Percentiles rank a stretch among this genome's conserved stretches.
These are phyloP conservation scores for Bombus confusus DNA, from an alignment of 1,140 invertebrate genomes.

Conservation along the genomic window DNA sequence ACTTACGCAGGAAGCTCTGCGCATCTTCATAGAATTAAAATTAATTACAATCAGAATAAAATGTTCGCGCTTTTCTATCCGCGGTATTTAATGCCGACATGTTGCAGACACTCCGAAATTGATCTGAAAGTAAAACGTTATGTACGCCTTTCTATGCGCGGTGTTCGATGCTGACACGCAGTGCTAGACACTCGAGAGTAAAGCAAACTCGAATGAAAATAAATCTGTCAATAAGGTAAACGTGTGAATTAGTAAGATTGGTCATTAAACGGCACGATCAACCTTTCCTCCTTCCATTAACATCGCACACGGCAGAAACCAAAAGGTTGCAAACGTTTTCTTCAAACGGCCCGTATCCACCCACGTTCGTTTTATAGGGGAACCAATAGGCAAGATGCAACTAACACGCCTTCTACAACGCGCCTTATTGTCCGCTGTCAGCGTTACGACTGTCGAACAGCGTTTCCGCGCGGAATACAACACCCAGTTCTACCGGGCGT, in stretches of 20 bases:
- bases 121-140: not conserved
- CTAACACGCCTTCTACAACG: constrained; percentile 10
- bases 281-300: not conserved
- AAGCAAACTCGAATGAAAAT: no score
- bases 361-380: not conserved
- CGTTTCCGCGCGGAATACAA: constrained; percentile 5
- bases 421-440: constrained; percentile 18
- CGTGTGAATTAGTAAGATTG: not conserved
- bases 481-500: not conserved
- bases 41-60: no score
- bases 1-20: no score
- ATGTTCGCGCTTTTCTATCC: no score
- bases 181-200: not conserved
- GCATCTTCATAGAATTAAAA: no score
- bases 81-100: no score
- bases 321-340: not conserved
- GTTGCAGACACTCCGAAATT: no score
- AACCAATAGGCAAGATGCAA: not conserved
- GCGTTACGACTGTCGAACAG: not conserved
- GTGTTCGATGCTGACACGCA: not conserved
- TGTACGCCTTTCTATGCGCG: not conserved
- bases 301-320: not conserved
- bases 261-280: not conserved
- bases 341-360: not conserved
- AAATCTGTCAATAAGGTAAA: not conserved